Evolutionary conservation across 2,888 invertebrate genomes (phyloP).

Genomic region (Coelopa pilipes): DNA sequence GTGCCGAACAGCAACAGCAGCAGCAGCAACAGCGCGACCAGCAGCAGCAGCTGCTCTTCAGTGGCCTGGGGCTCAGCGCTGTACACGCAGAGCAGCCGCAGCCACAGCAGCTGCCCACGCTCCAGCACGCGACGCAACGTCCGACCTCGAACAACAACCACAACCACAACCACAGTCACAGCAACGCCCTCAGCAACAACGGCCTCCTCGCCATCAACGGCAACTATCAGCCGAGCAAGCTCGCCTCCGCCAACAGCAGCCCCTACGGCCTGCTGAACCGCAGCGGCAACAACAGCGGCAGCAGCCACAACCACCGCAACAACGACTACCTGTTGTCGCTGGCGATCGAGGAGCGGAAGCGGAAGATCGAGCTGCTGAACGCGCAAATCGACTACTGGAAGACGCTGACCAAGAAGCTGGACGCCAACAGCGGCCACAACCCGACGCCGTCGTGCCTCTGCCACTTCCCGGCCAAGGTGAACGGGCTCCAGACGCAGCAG

Average conservation of each 20-base stretch:
- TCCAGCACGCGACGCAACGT: slow-evolving; percentile 46
- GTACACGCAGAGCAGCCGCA: slow-evolving; percentile 43
- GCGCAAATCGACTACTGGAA: slow-evolving; percentile 66
- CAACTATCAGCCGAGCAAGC: slow-evolving; percentile 42
- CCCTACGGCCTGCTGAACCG: background rate
- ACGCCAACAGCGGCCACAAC: slow-evolving; percentile 55
- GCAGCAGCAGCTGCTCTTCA: slow-evolving; percentile 53
- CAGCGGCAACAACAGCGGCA: slow-evolving; percentile 22
- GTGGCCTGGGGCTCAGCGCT: slow-evolving; percentile 58
- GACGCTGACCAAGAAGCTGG: slow-evolving; percentile 63
- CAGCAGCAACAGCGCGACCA: slow-evolving; percentile 45
- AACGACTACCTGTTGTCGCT: slow-evolving; percentile 61
- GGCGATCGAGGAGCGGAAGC: slow-evolving; percentile 64
- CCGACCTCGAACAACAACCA: slow-evolving; percentile 18
- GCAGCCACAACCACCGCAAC: slow-evolving; percentile 44
- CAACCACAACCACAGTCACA: slow-evolving; percentile 32
- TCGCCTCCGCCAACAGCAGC: slow-evolving; percentile 45
- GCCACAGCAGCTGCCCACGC: slow-evolving; percentile 49
- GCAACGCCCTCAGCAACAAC: background rate
- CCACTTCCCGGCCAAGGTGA: slow-evolving; percentile 60
- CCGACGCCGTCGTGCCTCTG: slow-evolving; percentile 61
- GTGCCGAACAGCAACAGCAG: slow-evolving; percentile 53
- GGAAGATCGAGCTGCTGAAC: slow-evolving; percentile 64
- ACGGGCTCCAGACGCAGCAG: slow-evolving; percentile 57
- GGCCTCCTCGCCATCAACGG: slow-evolving; percentile 17